A percentile compares a stretch with the other conserved stretches of the same genome.
These are phyloP conservation scores for Noctilio leporinus DNA, from an alignment of 2,113 vertebrate species.

Conservation along the genomic window DNA sequence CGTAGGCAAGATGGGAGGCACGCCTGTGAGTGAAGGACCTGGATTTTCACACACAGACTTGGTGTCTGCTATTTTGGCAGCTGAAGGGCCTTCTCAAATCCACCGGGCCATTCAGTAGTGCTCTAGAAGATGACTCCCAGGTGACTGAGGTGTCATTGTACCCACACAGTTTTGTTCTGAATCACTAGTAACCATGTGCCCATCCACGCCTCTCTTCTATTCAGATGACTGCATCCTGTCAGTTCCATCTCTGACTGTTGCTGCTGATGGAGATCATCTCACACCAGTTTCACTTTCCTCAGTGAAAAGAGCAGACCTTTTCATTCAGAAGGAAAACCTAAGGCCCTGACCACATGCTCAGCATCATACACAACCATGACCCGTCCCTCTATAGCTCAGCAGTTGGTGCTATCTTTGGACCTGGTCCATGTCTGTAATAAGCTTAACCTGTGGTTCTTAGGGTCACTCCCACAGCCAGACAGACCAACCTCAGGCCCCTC, in stretches of 20 bases:
- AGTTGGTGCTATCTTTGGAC: background rate
- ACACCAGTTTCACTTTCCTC: background rate
- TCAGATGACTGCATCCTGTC: background rate
- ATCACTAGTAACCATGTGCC: background rate
- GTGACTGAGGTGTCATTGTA: background rate
- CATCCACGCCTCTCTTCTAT: background rate
- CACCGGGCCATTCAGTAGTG: background rate
- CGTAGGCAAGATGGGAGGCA: background rate
- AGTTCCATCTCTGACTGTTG: background rate
- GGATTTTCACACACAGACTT: background rate
- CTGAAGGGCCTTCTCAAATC: background rate
- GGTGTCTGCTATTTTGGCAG: background rate
- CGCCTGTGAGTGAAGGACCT: background rate
- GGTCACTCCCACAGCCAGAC: background rate
- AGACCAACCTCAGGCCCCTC: background rate
- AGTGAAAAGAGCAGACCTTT: background rate
- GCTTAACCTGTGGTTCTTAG: background rate
- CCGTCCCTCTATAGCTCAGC: background rate
- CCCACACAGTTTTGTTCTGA: background rate
- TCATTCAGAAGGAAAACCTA: background rate
- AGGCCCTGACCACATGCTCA: background rate
- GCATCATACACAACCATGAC: background rate
- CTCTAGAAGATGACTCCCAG: background rate
- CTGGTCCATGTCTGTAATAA: background rate
- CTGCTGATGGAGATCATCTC: background rate